Percentiles rank a stretch among this genome's conserved stretches.
Evolutionary conservation across 2,113 vertebrate genomes (phyloP).

Genomic region (mouse (Mus musculus)): DNA sequence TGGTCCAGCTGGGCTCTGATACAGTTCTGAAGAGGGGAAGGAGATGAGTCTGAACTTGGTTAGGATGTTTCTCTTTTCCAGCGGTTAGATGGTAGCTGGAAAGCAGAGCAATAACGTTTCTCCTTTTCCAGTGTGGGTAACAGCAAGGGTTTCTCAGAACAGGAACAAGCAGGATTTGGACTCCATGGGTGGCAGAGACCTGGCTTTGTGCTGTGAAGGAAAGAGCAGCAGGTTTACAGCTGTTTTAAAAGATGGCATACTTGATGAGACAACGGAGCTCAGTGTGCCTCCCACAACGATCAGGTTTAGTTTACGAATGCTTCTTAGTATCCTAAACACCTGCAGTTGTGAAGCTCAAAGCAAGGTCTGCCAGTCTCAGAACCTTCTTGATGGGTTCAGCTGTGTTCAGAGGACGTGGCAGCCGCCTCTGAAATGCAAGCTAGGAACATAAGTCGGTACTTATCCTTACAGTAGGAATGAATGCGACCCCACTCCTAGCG

Average conservation of each 20-base stretch:
- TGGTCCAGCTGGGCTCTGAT: not conserved
- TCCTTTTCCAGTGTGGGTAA: not conserved
- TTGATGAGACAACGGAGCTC: not conserved
- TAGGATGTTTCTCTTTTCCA: not conserved
- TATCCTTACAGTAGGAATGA: not conserved
- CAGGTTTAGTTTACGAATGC: not conserved
- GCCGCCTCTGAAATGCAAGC: not conserved
- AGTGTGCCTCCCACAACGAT: not conserved
- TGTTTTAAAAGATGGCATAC: not conserved
- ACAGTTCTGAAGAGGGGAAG: not conserved
- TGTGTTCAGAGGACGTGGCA: not conserved
- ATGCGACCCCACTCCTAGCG: not conserved
- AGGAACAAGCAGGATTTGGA: not conserved
- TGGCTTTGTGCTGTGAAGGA: not conserved
- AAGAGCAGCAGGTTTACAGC: not conserved
- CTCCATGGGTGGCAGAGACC: not conserved
- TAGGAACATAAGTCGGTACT: not conserved
- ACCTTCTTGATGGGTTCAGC: not conserved
- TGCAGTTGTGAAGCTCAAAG: not conserved
- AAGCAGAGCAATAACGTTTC: not conserved
- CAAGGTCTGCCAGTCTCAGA: not conserved
- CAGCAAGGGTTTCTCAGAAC: not conserved
- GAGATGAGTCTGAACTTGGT: not conserved
- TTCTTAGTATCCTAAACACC: not conserved
- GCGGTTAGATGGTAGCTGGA: not conserved